These are phyloP conservation scores for Peromyscus attwateri DNA, from an alignment of 2,797 vertebrate genomes.

Conservation along the genomic window DNA sequence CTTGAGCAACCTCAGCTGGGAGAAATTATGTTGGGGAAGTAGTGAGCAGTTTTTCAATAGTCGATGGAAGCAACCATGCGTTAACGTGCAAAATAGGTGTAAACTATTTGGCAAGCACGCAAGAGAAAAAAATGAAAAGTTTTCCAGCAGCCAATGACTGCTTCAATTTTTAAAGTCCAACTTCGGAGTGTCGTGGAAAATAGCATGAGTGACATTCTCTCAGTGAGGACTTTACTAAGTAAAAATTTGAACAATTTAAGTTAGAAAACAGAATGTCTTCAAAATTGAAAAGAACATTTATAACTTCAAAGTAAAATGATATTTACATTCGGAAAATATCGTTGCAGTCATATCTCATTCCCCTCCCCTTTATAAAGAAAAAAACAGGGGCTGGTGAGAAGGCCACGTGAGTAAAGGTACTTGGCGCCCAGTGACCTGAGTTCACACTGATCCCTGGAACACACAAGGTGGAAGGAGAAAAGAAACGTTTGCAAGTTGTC, in stretches of 20 bases:
- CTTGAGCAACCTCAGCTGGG: background rate
- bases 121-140: constrained; percentile 33
- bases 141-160: background rate
- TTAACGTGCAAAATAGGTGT: background rate
- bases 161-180: constrained; percentile 11
- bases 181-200: background rate
- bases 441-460: background rate
- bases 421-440: too few species aligned
- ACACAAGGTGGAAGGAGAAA: background rate
- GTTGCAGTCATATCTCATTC: background rate
- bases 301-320: constrained; percentile 55
- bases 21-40: constrained; percentile 14
- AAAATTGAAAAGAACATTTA: constrained; percentile 12
- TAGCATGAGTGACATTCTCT: background rate
- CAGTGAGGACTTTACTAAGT: background rate
- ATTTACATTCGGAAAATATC: constrained; percentile 49
- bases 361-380: background rate
- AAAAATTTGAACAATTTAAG: constrained; percentile 40
- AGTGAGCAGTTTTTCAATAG: background rate
- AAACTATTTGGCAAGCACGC: background rate
- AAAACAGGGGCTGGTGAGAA: background rate
- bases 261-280: constrained; percentile 49
- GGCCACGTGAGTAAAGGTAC: background rate
- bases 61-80: background rate
- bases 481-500: background rate